Evolutionary conservation across 1,140 invertebrate species (phyloP).

Genomic region (Amphibalanus amphitrite): DNA sequence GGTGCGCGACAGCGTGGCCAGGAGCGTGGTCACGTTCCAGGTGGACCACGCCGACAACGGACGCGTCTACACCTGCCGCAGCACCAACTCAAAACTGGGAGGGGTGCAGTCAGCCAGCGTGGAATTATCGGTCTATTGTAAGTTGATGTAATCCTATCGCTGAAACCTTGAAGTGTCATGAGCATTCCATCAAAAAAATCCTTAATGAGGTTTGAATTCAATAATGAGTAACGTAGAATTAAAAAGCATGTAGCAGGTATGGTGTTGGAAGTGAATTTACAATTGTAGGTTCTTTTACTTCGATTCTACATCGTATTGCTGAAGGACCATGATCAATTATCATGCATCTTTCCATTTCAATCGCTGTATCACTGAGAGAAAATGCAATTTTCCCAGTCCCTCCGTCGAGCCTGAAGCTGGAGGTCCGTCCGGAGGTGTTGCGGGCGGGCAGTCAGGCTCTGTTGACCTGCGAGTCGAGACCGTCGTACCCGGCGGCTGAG

Average conservation of each 20-base stretch:
- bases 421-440: slow-evolving; percentile 51
- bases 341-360: too few species aligned
- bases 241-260: too few species aligned
- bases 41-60: slow-evolving; percentile 74
- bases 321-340: too few species aligned
- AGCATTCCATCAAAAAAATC: too few species aligned
- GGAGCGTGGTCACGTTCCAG: slow-evolving; percentile 31
- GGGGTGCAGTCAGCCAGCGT: slow-evolving; percentile 14
- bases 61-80: slow-evolving; percentile 76
- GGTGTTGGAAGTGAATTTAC: too few species aligned
- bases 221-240: too few species aligned
- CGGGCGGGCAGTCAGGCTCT: slow-evolving; percentile 56
- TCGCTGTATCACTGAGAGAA: too few species aligned
- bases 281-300: too few species aligned
- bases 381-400: slow-evolving; percentile 14
- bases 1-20: neutral
- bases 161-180: too few species aligned
- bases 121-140: slow-evolving; percentile 15
- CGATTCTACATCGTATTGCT: too few species aligned
- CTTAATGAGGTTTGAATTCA: too few species aligned
- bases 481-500: slow-evolving; percentile 82
- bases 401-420: slow-evolving; percentile 16
- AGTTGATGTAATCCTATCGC: slow-evolving; percentile 6
- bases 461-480: slow-evolving; percentile 72
- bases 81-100: slow-evolving; percentile 24